phyloP scores from a whole-genome alignment of 2,888 invertebrate species.

The Charanyca ferruginea region DNA sequence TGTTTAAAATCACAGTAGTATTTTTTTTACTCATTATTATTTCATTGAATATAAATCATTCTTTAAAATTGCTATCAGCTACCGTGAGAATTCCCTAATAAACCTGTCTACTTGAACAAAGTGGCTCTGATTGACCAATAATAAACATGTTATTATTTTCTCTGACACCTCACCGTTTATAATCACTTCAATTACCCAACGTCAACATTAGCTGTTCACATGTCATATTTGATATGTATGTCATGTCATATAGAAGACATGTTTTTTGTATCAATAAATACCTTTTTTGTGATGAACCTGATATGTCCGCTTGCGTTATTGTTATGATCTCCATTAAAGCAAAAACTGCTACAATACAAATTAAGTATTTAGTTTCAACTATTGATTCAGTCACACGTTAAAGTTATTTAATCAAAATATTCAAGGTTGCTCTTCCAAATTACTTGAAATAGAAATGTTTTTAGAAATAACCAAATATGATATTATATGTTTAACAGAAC shows the following conservation, averaged over 20 bases:
- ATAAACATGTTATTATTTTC: conserved; percentile 13
- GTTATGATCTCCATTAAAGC: conserved; percentile 30
- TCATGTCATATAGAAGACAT: conserved; percentile 3
- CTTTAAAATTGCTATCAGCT: not conserved
- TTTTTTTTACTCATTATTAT: too few species aligned
- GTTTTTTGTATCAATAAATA: conserved; percentile 17
- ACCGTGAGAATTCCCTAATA: conserved; percentile 22
- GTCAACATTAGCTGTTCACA: conserved; percentile 27
- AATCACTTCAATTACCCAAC: conserved; percentile 42
- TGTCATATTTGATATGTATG: conserved; percentile 9
- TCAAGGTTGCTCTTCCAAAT: too few species aligned
- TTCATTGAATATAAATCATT: too few species aligned
- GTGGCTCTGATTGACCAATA: conserved; percentile 2
- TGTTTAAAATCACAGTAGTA: too few species aligned
- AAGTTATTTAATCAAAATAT: too few species aligned
- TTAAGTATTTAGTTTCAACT: not conserved
- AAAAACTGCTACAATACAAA: conserved; percentile 12
- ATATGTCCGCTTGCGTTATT: conserved; percentile 31
- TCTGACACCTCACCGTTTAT: conserved; percentile 7
- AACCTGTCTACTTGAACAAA: not conserved
- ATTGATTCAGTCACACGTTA: conserved; percentile 10
- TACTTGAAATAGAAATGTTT: too few species aligned
- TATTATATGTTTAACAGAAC: too few species aligned
- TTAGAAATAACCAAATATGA: too few species aligned
- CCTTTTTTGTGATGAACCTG: conserved; percentile 16